Evolutionary conservation across 2,113 vertebrate genomes (phyloP).

Genomic region (Chaetodon trifascialis): DNA sequence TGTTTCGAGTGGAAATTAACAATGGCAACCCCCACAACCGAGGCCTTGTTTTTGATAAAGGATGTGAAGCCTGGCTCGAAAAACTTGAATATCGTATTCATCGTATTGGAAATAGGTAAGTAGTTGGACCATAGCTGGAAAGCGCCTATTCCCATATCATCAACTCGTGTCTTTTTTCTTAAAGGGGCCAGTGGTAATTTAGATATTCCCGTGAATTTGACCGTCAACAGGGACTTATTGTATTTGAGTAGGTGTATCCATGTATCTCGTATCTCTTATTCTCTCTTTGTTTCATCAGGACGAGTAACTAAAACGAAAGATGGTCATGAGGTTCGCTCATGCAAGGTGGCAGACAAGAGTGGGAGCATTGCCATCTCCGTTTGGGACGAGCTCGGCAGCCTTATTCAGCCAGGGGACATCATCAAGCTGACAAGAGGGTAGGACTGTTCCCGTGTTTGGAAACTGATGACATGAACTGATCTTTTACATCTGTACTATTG

Average conservation of each 20-base stretch:
- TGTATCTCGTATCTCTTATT: not conserved
- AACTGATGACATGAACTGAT: not conserved
- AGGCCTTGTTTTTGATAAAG: constrained; percentile 91
- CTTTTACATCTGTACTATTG: not conserved
- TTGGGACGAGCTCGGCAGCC: constrained; percentile 97
- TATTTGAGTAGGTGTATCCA: not conserved
- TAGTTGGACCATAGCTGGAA: constrained; percentile 58
- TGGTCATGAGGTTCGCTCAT: constrained; percentile 97
- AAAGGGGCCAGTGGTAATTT: constrained; percentile 60
- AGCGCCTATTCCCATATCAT: constrained; percentile 9
- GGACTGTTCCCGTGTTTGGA: constrained; percentile 13
- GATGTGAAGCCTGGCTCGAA: constrained; percentile 97
- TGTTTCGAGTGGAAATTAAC: constrained; percentile 2
- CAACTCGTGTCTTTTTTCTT: constrained; percentile 60
- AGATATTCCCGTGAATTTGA: not conserved
- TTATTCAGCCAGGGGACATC: constrained; percentile 97
- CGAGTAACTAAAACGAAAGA: constrained; percentile 99
- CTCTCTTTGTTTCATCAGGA: constrained; percentile 76
- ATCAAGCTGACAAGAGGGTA: constrained; percentile 98
- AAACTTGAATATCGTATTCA: constrained; percentile 99
- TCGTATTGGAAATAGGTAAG: constrained; percentile 99
- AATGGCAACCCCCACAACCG: constrained; percentile 87
- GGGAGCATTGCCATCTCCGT: constrained; percentile 98
- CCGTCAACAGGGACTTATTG: no score
- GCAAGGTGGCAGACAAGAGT: constrained; percentile 97